Evolutionary conservation across 1,140 invertebrate genomes (phyloP).

Genomic region (Zophobas morio): DNA sequence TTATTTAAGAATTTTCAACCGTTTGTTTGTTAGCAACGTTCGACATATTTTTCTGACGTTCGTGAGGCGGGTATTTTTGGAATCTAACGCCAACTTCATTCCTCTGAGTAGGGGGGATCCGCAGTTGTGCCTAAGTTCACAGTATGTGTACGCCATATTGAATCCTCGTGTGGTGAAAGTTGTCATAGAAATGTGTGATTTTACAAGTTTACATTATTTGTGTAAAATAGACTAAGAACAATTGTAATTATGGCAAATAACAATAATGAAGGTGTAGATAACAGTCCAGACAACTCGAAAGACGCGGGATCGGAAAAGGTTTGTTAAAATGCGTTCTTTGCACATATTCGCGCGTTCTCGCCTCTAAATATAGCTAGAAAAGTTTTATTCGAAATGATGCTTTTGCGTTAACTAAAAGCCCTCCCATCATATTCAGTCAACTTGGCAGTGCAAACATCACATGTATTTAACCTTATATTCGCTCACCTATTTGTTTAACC

Average conservation of each 20-base stretch:
- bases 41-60: too few species aligned
- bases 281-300: slow-evolving; percentile 48
- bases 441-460: slow-evolving; percentile 6
- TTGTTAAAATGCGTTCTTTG: slow-evolving; percentile 54
- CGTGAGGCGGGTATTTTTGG: neutral
- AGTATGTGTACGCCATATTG: slow-evolving; percentile 54
- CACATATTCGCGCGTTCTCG: slow-evolving; percentile 62
- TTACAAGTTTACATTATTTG: slow-evolving; percentile 52
- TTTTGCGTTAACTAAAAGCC: slow-evolving; percentile 15
- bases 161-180: slow-evolving; percentile 64
- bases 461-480: slow-evolving; percentile 26
- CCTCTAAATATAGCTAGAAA: slow-evolving; percentile 58
- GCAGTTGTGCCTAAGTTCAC: slow-evolving; percentile 29
- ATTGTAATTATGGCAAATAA: slow-evolving; percentile 60
- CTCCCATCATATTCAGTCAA: neutral
- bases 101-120: slow-evolving; percentile 10
- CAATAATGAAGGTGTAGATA: slow-evolving; percentile 53
- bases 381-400: slow-evolving; percentile 48
- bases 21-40: too few species aligned
- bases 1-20: too few species aligned
- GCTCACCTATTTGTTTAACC: slow-evolving; percentile 26
- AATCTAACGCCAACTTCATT: slow-evolving; percentile 1
- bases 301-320: slow-evolving; percentile 59
- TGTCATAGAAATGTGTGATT: slow-evolving; percentile 56
- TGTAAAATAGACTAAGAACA: slow-evolving; percentile 51